A percentile compares a stretch with the other conserved stretches of the same genome.
phyloP scores from a whole-genome alignment of 2,888 invertebrate species.

The Drosophila melanosoma region DNA sequence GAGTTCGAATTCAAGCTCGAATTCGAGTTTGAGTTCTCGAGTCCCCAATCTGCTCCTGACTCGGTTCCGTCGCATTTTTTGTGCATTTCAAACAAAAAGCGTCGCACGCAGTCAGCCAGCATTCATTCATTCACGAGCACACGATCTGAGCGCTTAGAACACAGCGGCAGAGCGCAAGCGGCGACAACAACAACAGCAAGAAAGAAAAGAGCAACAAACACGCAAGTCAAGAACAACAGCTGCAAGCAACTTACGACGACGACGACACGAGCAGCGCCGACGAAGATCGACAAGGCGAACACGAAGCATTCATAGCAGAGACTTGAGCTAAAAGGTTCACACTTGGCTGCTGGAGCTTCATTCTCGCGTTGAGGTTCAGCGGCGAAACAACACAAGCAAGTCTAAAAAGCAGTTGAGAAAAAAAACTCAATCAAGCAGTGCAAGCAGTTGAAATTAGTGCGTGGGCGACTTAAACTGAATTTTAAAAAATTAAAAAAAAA shows the following conservation, averaged over 20 bases:
- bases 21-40: slow-evolving; percentile 5
- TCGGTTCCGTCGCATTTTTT: slow-evolving; percentile 18
- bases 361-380: slow-evolving; percentile 74
- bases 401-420: neutral
- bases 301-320: slow-evolving; percentile 48
- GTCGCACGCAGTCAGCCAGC: slow-evolving; percentile 57
- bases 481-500: neutral
- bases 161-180: slow-evolving; percentile 49
- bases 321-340: slow-evolving; percentile 72
- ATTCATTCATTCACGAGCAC: slow-evolving; percentile 82
- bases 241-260: slow-evolving; percentile 9
- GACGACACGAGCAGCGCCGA: slow-evolving; percentile 18
- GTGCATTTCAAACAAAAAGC: slow-evolving; percentile 76
- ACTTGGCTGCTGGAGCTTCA: slow-evolving; percentile 72
- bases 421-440: slow-evolving; percentile 47
- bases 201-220: slow-evolving; percentile 12
- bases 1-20: slow-evolving; percentile 37
- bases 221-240: slow-evolving; percentile 10
- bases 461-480: slow-evolving; percentile 37
- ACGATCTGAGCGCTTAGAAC: slow-evolving; percentile 83
- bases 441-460: slow-evolving; percentile 41
- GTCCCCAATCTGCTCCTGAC: neutral
- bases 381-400: slow-evolving; percentile 42
- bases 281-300: slow-evolving; percentile 17
- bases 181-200: slow-evolving; percentile 32